Base-by-base conservation (phyloP, 2,797 vertebrate genomes). In the Coracias cyanogaster region DNA sequence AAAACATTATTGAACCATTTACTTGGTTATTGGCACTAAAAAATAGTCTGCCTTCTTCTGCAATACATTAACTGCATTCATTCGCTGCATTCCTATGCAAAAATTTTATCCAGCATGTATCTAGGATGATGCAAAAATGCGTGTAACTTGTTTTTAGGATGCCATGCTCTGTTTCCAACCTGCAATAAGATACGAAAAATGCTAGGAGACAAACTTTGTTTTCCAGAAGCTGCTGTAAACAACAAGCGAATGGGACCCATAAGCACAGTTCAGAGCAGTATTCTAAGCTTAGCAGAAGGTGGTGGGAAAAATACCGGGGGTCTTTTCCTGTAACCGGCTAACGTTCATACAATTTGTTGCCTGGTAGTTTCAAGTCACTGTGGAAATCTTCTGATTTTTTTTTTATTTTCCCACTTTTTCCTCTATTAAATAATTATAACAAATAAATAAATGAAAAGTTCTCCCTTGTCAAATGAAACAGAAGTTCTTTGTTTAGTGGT, bases 131-230 rank as follows among this genome's bases (percentile, higher is more conserved):
- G 45, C 22, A 26, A 45, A 67, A 48, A 49, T 54, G 3, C 9
- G 8, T 0, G 0, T 25, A 62, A 54, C n/a, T 54, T 2, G 0
- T 10, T 82, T 86, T 69, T 48, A 51, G 28, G 16, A 45, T 70
- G 25, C 7, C 43, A 28, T 45, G 8, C 9, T 77, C 25, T n/a
- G 8, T 82, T 86, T 58, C 39, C 29, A 79, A 20, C 29, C 4
- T 92, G 22, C 21, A 90, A 25, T 35, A 79, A 14, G 9, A 24
- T 41, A 24, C 43, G 13, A 81, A 86, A 86, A 78, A 48, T 31
- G 5, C 6, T 51, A 29, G 29, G 64, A 74, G 18, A 54, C 14
- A 89, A 87, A 84, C 2, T 71, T 35, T 71, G 12, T 39, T 57
- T 70, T 78, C 43, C 33, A 74, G 37, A 71, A n/a, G 4, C 35